phyloP scores from a whole-genome alignment of 92 coral and sea anemone species.

The Meandrina meandrites region DNA sequence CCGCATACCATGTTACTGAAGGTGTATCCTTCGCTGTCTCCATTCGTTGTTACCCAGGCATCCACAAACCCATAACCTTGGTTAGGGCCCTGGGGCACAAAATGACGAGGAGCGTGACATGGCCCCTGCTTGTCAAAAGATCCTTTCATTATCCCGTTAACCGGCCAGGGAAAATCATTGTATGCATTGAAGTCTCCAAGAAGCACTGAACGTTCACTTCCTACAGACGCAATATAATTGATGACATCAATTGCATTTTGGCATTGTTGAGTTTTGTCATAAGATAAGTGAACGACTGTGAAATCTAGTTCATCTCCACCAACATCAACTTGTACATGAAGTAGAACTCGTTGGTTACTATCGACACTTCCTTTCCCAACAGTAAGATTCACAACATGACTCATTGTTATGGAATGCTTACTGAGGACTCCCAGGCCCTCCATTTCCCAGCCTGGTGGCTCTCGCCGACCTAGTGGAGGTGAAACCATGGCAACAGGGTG shows the following conservation, averaged over 20 bases:
- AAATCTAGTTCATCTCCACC: conserved; percentile 76
- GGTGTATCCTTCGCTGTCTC: conserved; percentile 67
- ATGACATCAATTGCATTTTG: conserved; percentile 82
- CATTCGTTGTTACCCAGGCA: conserved; percentile 71
- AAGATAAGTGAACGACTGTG: conserved; percentile 85
- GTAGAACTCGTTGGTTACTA: conserved; percentile 69
- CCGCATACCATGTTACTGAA: conserved; percentile 96
- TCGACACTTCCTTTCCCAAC: conserved; percentile 63
- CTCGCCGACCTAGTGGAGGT: conserved; percentile 61
- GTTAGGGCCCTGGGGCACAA: conserved; percentile 65
- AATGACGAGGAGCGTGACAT: conserved; percentile 54
- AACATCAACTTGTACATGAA: conserved; percentile 77
- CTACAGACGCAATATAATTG: conserved; percentile 76
- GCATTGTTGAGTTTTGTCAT: conserved; percentile 87
- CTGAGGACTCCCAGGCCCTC: conserved; percentile 95
- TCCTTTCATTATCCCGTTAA: conserved; percentile 77
- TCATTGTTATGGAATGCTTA: conserved; percentile 76
- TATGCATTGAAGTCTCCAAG: conserved; percentile 92
- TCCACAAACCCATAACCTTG: conserved; percentile 87
- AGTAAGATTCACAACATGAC: conserved; percentile 74
- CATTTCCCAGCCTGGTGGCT: conserved; percentile 92
- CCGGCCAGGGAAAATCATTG: conserved; percentile 87
- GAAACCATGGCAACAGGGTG: conserved; percentile 66
- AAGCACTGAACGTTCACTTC: conserved; percentile 78
- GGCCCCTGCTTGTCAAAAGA: conserved; percentile 58